Evolutionary conservation across 2,113 vertebrate genomes (phyloP), one percentile per base, ranked within the genome.

Genomic region (Triplophysa siluroides): DNA sequence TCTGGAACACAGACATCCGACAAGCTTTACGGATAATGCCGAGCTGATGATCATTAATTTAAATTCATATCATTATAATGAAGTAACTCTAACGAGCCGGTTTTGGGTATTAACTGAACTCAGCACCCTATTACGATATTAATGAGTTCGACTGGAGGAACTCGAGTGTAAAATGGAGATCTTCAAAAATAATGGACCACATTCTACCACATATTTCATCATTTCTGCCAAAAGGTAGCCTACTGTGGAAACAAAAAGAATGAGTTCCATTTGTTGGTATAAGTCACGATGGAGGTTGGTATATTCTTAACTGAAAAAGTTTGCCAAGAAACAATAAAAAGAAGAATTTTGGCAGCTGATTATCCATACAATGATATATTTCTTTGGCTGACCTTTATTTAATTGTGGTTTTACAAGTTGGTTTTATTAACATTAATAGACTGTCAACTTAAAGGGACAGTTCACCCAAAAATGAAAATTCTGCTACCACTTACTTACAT

Each of bases 61-160:
- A 84, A 82, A 86, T 84, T 86, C 83, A 83, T 78, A 70, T 75
- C 63, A 70, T 76, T 38, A 78, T 83, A 83, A 83, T 81, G 75
- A 84, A 81, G 76, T 80, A 83, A 84, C 68, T 80, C 74, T 74
- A 72, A 64, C 58, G 29, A 56, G 75, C 64, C 74, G 21, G 66
- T 78, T 83, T 84, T 77, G 81, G 76, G 80, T 81, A 81, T 84
- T 78, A 84, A 81, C 83, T 76, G 70, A 76, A 78, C 52, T 75
- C 78, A 73, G 23, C 76, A 76, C 70, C 81, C 61, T 76, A 86
- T 84, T 86, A 81, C 69, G 68, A 78, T 83, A 84, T 84, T 86
- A 83, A 86, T 86, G 83, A 81, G 75, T 29, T 63, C 66, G 71
- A 78, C 71, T 71, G 68, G 78, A 67, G 67, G 76, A 76, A 54